Percentiles rank a stretch among this genome's conserved stretches.
These are phyloP conservation scores for Bombylius discolor DNA, from an alignment of 2,888 invertebrate genomes.

Conservation along the genomic window DNA sequence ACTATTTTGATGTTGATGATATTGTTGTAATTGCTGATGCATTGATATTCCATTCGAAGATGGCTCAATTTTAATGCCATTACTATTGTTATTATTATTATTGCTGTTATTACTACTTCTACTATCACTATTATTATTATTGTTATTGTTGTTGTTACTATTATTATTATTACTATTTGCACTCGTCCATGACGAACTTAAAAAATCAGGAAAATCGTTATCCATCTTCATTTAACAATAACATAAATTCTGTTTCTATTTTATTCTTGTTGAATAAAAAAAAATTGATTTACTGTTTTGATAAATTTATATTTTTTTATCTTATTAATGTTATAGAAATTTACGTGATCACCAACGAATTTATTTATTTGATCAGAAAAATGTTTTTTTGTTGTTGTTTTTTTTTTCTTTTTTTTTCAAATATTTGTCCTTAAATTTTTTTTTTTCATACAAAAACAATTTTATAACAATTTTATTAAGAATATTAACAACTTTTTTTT, in stretches of 20 bases:
- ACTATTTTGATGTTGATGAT: conserved; percentile 13
- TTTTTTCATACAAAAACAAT: too few relatives aligned
- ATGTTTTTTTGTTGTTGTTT: too few relatives aligned
- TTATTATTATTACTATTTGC: conserved; percentile 9
- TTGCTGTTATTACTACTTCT: conserved; percentile 8
- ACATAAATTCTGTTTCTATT: conserved; percentile 10
- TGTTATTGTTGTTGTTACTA: conserved; percentile 1
- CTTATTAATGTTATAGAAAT: too few relatives aligned
- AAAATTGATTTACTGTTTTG: background rate
- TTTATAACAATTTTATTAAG: too few relatives aligned
- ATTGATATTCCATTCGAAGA: conserved; percentile 4
- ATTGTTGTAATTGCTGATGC: conserved; percentile 10
- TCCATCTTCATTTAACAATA: conserved; percentile 18
- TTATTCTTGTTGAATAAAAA: conserved; percentile 2
- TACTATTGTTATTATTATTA: conserved; percentile 12
- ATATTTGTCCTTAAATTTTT: too few relatives aligned
- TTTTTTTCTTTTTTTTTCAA: too few relatives aligned
- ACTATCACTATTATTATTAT: conserved; percentile 8
- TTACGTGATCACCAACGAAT: too few relatives aligned
- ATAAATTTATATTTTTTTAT: too few relatives aligned
- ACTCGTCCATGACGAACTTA: conserved; percentile 20
- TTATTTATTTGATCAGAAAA: too few relatives aligned
- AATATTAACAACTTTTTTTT: too few relatives aligned
- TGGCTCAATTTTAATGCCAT: conserved; percentile 19
- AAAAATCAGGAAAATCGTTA: conserved; percentile 22